Base-by-base conservation (phyloP, 2,888 invertebrate genomes). In the Limnephilus marmoratus region DNA sequence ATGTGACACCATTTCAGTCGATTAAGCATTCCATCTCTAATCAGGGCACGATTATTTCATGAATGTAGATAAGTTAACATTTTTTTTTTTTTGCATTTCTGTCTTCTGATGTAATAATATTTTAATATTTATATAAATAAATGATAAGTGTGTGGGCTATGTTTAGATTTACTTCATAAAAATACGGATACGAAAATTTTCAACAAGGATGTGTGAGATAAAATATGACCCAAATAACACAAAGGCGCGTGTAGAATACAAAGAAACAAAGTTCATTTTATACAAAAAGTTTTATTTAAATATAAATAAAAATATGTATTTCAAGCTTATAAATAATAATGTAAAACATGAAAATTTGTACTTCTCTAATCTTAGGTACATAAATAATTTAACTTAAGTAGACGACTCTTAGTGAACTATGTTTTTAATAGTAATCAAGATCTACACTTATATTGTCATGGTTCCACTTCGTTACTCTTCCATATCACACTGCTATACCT, bases 321-420 rank as follows among this genome's bases (percentile, higher is more conserved):
- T 86, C 68, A 68, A 37, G n/a, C 53, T 83, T 88, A 81, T 49
- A 88, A 82, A 91, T 49, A 82, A 91, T 49, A 82, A 82, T 53
- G 24, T 53, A 86, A 91, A 29, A 88, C 24, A 83, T 24, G 0
- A 34, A 29, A 88, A 91, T 91, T 91, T 91, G 91, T 91, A 88
- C 91, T 91, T 91, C 80, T 88, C 53, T 81, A 91, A n/a, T 49
- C 88, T 91, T 91, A 49, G 49, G 49, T 49, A 88, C 31, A 37
- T 80, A 68, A 85, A 37, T 86, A 68, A 83, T 86, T 81, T 82
- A 90, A 87, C 49, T 80, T 89, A 91, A 91, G 91, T 91, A 91
- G 88, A 87, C 34, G 87, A 34, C 37, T 37, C 37, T 80, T 37
- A 89, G 34, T 37, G 31, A 81, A 89, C 7, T 81, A 89, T 68